Evolutionary conservation across 2,888 invertebrate genomes (phyloP).

Genomic region (Eubasilissa splendida): DNA sequence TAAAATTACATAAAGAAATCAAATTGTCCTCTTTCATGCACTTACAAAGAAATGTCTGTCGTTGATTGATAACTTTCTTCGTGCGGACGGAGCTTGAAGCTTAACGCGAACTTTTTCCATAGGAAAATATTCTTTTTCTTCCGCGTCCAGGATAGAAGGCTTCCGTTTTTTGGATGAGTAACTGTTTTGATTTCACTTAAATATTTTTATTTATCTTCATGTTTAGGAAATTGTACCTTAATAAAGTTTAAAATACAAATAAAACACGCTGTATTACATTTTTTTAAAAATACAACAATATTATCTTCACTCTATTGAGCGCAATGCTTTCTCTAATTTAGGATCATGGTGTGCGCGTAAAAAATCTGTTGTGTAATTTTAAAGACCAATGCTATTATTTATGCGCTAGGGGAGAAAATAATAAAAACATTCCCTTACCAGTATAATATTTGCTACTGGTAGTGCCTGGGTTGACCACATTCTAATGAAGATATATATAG

Average conservation of each 20-base stretch:
- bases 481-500: too few species aligned
- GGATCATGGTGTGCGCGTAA: too few species aligned
- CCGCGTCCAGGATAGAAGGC: not conserved
- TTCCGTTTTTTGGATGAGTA: conserved; percentile 1
- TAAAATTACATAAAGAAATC: not conserved
- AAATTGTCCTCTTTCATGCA: not conserved
- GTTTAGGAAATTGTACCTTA: conserved; percentile 11
- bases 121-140: conserved; percentile 16
- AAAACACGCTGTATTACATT: not conserved
- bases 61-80: not conserved
- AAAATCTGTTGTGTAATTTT: too few species aligned
- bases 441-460: too few species aligned
- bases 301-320: too few species aligned
- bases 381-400: too few species aligned
- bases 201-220: conserved; percentile 35
- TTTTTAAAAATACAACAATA: too few species aligned
- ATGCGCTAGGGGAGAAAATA: too few species aligned
- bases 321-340: too few species aligned
- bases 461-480: too few species aligned
- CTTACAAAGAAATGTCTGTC: not conserved
- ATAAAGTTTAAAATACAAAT: not conserved
- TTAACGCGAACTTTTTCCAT: conserved; percentile 5
- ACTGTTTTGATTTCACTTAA: conserved; percentile 20
- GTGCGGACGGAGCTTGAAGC: not conserved
- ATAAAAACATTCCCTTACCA: too few species aligned